Conservation (phyloP, 1,140 invertebrate genomes). For the Campoletis sonorensis region DNA sequence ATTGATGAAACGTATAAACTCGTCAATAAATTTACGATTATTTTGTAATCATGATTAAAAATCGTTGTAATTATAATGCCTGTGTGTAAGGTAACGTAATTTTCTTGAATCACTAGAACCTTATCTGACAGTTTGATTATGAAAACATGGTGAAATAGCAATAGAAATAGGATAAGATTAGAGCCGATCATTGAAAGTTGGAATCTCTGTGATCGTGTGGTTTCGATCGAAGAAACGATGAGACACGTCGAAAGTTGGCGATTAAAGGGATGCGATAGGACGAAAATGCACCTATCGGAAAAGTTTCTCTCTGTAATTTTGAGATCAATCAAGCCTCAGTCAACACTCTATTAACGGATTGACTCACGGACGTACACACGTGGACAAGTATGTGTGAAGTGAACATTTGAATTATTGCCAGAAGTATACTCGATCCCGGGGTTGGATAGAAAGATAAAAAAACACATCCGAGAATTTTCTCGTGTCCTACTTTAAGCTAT, state of each 20-base stretch:
- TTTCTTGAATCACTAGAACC: background rate
- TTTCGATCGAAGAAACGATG: background rate
- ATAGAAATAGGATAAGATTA: background rate
- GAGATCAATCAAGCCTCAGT: slow-evolving; percentile 6
- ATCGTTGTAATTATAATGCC: background rate
- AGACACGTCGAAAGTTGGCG: background rate
- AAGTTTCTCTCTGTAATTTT: background rate
- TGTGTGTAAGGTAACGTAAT: background rate
- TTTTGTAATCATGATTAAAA: too few relatives aligned
- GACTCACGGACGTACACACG: background rate
- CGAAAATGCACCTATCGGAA: slow-evolving; percentile 9
- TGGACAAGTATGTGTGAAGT: background rate
- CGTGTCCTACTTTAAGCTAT: slow-evolving; percentile 4
- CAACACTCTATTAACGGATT: background rate
- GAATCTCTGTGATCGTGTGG: slow-evolving; percentile 1
- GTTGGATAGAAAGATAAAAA: background rate
- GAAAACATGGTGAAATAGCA: background rate
- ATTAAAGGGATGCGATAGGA: background rate
- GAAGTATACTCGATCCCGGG: slow-evolving; percentile 5
- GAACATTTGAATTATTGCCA: slow-evolving; percentile 21
- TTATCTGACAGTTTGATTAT: background rate
- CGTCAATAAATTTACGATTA: too few relatives aligned
- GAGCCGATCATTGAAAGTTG: background rate
- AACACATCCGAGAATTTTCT: slow-evolving; percentile 13
- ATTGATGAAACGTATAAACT: background rate